Base-by-base conservation (phyloP, 2,113 vertebrate genomes). In the Ploceus nigricollis region DNA sequence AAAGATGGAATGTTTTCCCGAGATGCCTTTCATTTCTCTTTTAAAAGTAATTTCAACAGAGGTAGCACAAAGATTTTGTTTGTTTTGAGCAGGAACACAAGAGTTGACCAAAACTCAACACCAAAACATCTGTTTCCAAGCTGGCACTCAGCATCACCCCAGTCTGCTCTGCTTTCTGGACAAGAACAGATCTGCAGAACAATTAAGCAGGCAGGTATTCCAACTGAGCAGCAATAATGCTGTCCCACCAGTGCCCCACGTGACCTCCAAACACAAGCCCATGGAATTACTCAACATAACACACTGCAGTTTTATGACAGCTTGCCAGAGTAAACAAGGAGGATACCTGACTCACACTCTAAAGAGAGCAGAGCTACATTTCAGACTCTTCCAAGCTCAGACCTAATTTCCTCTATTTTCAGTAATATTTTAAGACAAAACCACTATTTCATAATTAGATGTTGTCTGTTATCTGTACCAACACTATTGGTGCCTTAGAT, bases 241-340 rank as follows among this genome's bases (percentile, higher is more conserved):
- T 44, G 69, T 82, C 89, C 89, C 87, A 75, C 45, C 50, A 70
- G 70, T 17, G 37, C 82, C 72, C 79, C 79, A 80, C 60, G 42
- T 56, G 33, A 87, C 33, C 80, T 58, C 80, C 57, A 23, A 78
- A 78, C 3, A 94, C 75, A 75, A 75, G 77, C 23, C 93, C 83
- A 45, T 19, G 56, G 80, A 96, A 77, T 94, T 92, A 78, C 83
- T 47, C 91, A 96, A 93, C 63, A 42, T 5, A 90, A 90, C 47
- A 91, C 85, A 19, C 33, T 28, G 72, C 35, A 87, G 51, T 31
- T 95, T 70, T 78, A n/a, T 20, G 69, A 91, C 82, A 87, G 53
- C 64, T 40, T 79, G 77, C 57, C 91, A 89, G 69, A 68, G 77
- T 89, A 96, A 96, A 95, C 89, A 94, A 96, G 86, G 64, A 94